phyloP scores from a whole-genome alignment of 2,888 invertebrate genomes.

The Hipparchia sbordonii region DNA sequence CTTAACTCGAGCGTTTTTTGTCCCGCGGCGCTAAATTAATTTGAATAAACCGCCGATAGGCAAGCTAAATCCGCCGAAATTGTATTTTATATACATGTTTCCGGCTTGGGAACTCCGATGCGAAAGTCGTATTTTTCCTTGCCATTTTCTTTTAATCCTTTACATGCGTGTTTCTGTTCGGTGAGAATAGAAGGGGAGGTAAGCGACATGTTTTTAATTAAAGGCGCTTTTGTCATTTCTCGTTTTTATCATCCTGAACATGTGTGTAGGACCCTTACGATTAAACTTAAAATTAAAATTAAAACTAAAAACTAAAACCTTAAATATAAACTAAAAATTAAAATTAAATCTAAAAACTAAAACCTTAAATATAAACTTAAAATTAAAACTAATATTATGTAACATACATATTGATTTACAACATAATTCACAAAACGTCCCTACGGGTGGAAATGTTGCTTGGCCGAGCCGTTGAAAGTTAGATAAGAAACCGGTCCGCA shows the following conservation, averaged over 20 bases:
- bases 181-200: conserved; percentile 53
- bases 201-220: conserved; percentile 46
- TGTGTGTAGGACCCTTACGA: too few relatives aligned
- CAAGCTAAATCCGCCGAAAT: conserved; percentile 66
- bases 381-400: too few relatives aligned
- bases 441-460: too few relatives aligned
- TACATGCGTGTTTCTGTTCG: conserved; percentile 64
- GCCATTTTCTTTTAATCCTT: conserved; percentile 55
- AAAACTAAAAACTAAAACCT: too few relatives aligned
- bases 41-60: conserved; percentile 80
- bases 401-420: too few relatives aligned
- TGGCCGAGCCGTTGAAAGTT: too few relatives aligned
- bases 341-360: too few relatives aligned
- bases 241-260: conserved; percentile 32
- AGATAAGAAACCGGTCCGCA: too few relatives aligned
- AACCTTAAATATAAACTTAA: too few relatives aligned
- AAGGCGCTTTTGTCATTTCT: conserved; percentile 41
- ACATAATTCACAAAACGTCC: too few relatives aligned
- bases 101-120: conserved; percentile 62
- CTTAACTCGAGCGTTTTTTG: conserved; percentile 76
- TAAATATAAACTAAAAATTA: too few relatives aligned
- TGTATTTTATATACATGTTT: conserved; percentile 77
- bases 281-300: too few relatives aligned
- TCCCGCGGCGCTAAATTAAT: conserved; percentile 78
- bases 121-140: conserved; percentile 57